Evolutionary conservation across 2,113 vertebrate species (phyloP).

Genomic region (Jaculus jaculus): DNA sequence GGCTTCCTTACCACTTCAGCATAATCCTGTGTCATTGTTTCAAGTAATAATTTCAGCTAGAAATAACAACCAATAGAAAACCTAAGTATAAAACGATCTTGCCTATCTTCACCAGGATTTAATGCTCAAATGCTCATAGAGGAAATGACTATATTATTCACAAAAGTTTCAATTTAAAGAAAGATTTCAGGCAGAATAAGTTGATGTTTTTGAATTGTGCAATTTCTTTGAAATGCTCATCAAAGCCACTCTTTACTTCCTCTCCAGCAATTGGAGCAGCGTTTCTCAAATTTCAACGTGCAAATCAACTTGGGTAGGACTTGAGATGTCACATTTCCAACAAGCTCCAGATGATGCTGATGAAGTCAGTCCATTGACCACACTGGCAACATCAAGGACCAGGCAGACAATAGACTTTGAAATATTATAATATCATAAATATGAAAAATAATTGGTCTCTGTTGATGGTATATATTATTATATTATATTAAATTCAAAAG

Average conservation of each 20-base stretch:
- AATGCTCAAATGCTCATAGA: not conserved
- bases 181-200: constrained; percentile 1
- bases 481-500: not conserved
- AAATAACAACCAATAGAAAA: not conserved
- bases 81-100: not conserved
- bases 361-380: not conserved
- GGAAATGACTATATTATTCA: not conserved
- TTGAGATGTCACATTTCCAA: not conserved
- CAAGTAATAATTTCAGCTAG: constrained; percentile 1
- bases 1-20: not conserved
- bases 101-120: not conserved
- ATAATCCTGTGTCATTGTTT: not conserved
- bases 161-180: not conserved
- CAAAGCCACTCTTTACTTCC: not conserved
- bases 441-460: not conserved
- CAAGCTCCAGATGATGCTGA: not conserved
- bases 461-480: not conserved
- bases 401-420: not conserved
- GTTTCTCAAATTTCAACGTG: not conserved
- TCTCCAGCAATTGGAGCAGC: not conserved
- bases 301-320: not conserved
- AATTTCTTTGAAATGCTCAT: not conserved
- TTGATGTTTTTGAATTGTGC: not conserved
- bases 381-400: not conserved
- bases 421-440: not conserved